Conservation (phyloP, 37 sponge, comb jelly and placozoan species). For the Spongia lamella region DNA sequence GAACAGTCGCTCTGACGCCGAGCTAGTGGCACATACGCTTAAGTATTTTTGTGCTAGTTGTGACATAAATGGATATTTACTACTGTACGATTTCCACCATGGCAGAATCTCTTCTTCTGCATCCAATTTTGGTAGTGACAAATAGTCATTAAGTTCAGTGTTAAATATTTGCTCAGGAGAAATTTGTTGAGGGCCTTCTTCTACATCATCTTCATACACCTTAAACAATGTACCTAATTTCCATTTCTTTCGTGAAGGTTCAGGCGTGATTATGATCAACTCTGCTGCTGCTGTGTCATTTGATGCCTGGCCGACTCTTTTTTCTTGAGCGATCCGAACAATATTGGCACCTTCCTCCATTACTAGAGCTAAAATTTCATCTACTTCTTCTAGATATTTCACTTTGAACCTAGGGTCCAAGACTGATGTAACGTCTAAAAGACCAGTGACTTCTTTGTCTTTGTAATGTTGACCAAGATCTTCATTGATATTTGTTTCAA, state of each 20-base stretch:
- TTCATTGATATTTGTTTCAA: not conserved
- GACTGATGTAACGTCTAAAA: constrained; percentile 17
- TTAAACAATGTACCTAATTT: too few relatives aligned
- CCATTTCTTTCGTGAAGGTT: too few relatives aligned
- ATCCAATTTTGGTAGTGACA: not conserved
- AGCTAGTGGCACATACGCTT: constrained; percentile 22
- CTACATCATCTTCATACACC: too few relatives aligned
- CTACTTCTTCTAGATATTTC: too few relatives aligned
- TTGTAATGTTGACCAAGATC: too few relatives aligned
- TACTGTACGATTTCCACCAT: constrained; percentile 27
- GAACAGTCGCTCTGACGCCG: constrained; percentile 25
- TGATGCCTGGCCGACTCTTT: too few relatives aligned
- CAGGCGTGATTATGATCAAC: too few relatives aligned
- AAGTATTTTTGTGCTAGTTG: constrained; percentile 19
- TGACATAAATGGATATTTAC: not conserved
- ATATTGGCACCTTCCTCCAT: too few relatives aligned
- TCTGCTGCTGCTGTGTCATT: too few relatives aligned
- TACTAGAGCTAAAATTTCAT: too few relatives aligned
- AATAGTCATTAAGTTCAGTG: constrained; percentile 5
- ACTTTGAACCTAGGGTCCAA: constrained; percentile 22
- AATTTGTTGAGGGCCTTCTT: not conserved
- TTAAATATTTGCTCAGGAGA: constrained; percentile 1
- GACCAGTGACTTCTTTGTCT: too few relatives aligned
- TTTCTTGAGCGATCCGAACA: too few relatives aligned
- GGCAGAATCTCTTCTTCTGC: constrained; percentile 7